phyloP scores from a whole-genome alignment of 2,888 invertebrate species.

The Digitonthophagus gazella region DNA sequence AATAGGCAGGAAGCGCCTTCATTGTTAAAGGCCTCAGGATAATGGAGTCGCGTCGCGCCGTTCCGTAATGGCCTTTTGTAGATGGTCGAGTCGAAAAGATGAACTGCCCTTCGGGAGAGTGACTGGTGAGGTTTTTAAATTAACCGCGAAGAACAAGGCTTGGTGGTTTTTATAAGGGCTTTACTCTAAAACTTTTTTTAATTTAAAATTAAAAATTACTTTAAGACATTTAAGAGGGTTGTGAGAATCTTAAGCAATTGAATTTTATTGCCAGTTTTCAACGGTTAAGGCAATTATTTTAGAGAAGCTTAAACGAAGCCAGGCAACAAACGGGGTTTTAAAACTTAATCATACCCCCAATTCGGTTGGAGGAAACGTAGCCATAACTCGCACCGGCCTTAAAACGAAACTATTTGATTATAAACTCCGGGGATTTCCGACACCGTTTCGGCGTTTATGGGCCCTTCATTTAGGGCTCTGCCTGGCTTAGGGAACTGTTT shows the following conservation, averaged over 20 bases:
- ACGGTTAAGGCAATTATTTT: background rate
- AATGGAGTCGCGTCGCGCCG: conserved; percentile 36
- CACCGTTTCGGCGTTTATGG: background rate
- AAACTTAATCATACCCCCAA: background rate
- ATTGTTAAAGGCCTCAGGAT: conserved; percentile 23
- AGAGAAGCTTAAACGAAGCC: background rate
- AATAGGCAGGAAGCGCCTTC: conserved; percentile 26
- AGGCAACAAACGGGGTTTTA: background rate
- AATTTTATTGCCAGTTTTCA: too few species aligned
- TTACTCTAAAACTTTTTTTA: too few species aligned
- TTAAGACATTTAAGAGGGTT: too few species aligned
- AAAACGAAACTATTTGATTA: background rate
- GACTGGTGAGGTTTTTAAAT: background rate
- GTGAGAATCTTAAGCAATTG: too few species aligned
- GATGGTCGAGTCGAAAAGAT: conserved; percentile 26
- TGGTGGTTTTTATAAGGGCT: too few species aligned
- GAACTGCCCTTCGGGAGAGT: background rate
- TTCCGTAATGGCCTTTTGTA: conserved; percentile 36
- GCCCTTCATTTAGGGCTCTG: background rate
- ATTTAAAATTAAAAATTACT: too few species aligned
- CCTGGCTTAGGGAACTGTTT: background rate
- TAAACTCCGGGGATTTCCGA: background rate
- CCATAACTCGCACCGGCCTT: background rate
- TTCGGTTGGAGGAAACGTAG: background rate
- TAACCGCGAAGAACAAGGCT: background rate